Evolutionary conservation across 2,113 vertebrate species (phyloP).

Genomic region (Thinocorus orbignyianus): DNA sequence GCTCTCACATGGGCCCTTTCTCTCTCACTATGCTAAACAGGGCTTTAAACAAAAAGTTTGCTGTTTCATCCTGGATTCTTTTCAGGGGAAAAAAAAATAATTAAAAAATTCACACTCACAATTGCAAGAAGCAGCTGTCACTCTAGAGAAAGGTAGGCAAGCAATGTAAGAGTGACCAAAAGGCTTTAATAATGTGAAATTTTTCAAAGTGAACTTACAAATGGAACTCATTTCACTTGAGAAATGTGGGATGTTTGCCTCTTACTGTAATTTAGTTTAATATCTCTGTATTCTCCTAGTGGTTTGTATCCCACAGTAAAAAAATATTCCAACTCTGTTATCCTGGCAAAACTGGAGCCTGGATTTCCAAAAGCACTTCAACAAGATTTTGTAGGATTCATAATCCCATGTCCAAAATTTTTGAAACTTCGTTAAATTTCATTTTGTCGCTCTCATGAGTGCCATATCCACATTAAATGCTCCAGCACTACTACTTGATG

Average conservation of each 20-base stretch:
- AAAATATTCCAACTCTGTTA: not conserved
- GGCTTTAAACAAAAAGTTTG: constrained; percentile 8
- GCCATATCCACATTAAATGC: not conserved
- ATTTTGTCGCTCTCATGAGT: not conserved
- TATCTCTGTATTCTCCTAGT: not conserved
- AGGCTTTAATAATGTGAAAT: not conserved
- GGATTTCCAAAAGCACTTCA: not conserved
- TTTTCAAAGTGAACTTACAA: not conserved
- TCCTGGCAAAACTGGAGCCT: not conserved
- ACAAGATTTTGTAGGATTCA: not conserved
- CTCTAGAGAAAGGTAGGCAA: not conserved
- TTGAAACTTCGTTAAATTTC: not conserved
- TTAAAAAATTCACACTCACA: not conserved
- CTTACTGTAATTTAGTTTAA: not conserved
- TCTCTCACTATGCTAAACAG: not conserved
- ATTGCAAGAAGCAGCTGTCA: not conserved
- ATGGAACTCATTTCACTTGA: not conserved
- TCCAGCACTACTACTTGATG: not conserved
- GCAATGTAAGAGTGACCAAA: not conserved
- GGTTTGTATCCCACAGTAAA: not conserved
- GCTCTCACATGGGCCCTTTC: not conserved
- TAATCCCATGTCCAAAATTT: not conserved
- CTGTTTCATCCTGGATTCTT: not conserved
- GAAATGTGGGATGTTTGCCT: not conserved
- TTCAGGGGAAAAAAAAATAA: not conserved